Evolutionary conservation across 2,888 invertebrate genomes (phyloP), one percentile per base, ranked within the genome.

Genomic region (Drosophila pseudotalamancana): DNA sequence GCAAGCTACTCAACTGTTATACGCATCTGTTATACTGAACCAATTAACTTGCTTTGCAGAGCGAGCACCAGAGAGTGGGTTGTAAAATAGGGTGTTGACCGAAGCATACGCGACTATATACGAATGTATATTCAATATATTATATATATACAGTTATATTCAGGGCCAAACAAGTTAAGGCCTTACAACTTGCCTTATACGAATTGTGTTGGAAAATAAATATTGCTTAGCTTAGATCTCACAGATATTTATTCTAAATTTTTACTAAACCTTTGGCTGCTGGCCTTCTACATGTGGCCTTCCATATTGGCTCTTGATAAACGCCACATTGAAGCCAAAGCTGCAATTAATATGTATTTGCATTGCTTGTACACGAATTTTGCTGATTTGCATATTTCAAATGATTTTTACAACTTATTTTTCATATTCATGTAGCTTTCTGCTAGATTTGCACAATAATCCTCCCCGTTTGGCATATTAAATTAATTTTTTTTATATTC

Each of bases 381-480:
- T 67, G 80, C 56, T 59, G 64, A 75, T 66, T 72, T 78, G 72
- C 72, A 78, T 61, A 56, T 56, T 61, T 49, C 23, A 34, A 46
- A 60, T 5, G 8, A 43, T 59, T 14, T 40, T 27, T 50, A 60
- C 34, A 45, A 31, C 18, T 43, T 53, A 35, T 35, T 48, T 43
- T 43, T 39, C 12, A 29, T 42, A 19, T 29, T 23, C 39, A 18
- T 39, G 9, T 21, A 8, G 18, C 27, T 23, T 42, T 51, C 29
- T 35, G 37, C 16, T 11, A 18, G 37, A 37, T 9, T 6, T 43
- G 57, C 59, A 45, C 6, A 45, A 45, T n/a, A 37, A 9, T 23
- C 34, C 29, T 18, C 50, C 19, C 35, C 29, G 23, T 37, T 50
- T 40, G 11, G 6, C 27, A 4, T 31, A 49, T 39, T 45, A 25